These are phyloP conservation scores for Phyllotis vaccarum DNA, from an alignment of 2,797 vertebrate genomes.

Conservation along the genomic window DNA sequence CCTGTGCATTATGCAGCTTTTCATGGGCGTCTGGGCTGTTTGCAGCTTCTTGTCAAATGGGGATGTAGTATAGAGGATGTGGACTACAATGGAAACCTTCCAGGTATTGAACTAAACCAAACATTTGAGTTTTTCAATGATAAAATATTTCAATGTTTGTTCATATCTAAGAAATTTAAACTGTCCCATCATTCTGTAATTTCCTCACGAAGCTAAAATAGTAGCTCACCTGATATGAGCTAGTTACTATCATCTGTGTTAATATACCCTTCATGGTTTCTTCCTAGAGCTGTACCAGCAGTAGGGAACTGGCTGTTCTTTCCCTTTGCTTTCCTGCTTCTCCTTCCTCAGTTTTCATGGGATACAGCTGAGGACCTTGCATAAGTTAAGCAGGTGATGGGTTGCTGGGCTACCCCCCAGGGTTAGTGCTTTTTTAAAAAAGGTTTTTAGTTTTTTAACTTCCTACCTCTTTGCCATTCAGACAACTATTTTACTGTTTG, in stretches of 20 bases:
- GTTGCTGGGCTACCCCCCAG: background rate
- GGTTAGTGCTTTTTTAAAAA: background rate
- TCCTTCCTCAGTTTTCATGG: background rate
- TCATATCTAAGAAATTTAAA: slow-evolving; percentile 61
- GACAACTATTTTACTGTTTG: background rate
- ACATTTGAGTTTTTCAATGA: slow-evolving; percentile 61
- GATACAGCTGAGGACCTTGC: background rate
- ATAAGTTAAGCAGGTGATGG: background rate
- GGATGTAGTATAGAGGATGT: slow-evolving; percentile 87
- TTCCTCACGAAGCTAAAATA: slow-evolving; percentile 9
- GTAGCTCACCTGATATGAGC: slow-evolving; percentile 2
- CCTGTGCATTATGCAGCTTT: slow-evolving; percentile 91
- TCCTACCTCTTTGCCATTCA: background rate
- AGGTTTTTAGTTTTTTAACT: slow-evolving; percentile 40
- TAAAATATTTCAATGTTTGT: slow-evolving; percentile 22
- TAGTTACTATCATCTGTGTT: background rate
- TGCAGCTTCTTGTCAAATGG: slow-evolving; percentile 91
- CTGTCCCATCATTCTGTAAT: background rate
- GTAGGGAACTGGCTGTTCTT: slow-evolving; percentile 3
- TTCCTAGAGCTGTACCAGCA: background rate
- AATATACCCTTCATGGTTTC: background rate
- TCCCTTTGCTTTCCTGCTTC: background rate
- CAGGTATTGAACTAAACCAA: slow-evolving; percentile 85
- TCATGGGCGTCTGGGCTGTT: slow-evolving; percentile 90
- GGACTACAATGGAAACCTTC: slow-evolving; percentile 90